phyloP scores from a whole-genome alignment of 2,113 vertebrate genomes.

The Sturnus vulgaris region DNA sequence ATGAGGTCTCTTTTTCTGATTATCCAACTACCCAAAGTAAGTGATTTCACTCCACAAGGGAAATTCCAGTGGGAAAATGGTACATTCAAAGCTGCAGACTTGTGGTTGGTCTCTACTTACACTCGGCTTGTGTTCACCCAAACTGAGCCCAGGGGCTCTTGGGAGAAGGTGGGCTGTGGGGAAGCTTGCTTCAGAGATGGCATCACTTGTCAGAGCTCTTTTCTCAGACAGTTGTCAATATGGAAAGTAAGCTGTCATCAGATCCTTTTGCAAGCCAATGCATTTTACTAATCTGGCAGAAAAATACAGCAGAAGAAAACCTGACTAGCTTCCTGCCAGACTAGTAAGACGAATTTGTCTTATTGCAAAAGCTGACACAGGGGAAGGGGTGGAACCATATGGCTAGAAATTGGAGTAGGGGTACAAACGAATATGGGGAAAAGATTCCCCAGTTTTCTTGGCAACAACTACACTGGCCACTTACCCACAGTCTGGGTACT shows the following conservation, averaged over 20 bases:
- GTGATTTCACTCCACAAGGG: background rate
- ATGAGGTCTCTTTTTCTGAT: background rate
- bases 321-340: constrained; percentile 35
- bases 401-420: background rate
- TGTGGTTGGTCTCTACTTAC: background rate
- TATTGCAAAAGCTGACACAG: constrained; percentile 28
- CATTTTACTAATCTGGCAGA: constrained; percentile 51
- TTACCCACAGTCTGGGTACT: background rate
- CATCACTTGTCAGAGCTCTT: background rate
- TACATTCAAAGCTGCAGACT: background rate
- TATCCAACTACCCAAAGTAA: background rate
- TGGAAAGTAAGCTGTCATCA: constrained; percentile 56
- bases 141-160: background rate
- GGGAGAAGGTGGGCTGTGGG: background rate
- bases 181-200: background rate
- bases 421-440: background rate
- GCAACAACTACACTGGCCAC: background rate
- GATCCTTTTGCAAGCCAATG: constrained; percentile 26
- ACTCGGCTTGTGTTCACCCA: background rate
- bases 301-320: constrained; percentile 32
- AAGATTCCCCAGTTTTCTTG: background rate
- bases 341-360: background rate
- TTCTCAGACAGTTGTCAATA: constrained; percentile 39
- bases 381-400: constrained; percentile 23
- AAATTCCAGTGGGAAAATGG: background rate